phyloP scores from a whole-genome alignment of 2,113 vertebrate species.

The Ardeotis arabs region DNA sequence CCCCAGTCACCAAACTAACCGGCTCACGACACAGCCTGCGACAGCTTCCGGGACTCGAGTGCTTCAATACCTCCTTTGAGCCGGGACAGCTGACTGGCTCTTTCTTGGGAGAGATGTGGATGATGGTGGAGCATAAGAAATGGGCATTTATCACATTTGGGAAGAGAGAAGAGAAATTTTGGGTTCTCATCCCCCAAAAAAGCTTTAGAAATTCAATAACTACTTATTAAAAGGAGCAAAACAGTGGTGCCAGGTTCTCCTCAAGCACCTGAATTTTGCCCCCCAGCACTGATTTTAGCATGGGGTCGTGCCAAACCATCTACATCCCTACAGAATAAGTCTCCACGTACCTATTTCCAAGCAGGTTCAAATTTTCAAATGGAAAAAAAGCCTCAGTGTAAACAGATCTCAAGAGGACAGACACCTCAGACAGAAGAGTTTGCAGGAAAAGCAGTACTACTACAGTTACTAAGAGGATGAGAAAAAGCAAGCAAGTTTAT shows the following conservation, averaged over 20 bases:
- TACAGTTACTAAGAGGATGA: not conserved
- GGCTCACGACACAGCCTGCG: accelerated
- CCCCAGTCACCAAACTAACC: not conserved
- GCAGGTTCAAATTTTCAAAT: not conserved
- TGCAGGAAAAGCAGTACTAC: not conserved
- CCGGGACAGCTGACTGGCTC: not conserved
- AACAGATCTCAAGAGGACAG: not conserved
- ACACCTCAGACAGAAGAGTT: not conserved
- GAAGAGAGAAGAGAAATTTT: not conserved
- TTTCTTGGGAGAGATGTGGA: not conserved
- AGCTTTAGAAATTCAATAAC: not conserved
- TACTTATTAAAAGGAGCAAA: not conserved
- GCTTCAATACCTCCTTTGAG: not conserved
- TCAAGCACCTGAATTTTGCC: not conserved
- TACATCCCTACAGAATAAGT: not conserved
- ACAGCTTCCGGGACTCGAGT: not conserved
- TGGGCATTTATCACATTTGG: not conserved
- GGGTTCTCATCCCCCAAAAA: not conserved
- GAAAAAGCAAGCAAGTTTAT: not conserved
- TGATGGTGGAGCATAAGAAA: not conserved
- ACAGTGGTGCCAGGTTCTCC: not conserved
- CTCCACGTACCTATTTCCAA: not conserved
- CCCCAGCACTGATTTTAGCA: not conserved
- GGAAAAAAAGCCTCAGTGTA: not conserved
- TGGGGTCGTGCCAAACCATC: accelerated